Evolutionary conservation across 2,113 vertebrate genomes (phyloP), one percentile per base, ranked within the genome.

Genomic region (Hyperopisus bebe): DNA sequence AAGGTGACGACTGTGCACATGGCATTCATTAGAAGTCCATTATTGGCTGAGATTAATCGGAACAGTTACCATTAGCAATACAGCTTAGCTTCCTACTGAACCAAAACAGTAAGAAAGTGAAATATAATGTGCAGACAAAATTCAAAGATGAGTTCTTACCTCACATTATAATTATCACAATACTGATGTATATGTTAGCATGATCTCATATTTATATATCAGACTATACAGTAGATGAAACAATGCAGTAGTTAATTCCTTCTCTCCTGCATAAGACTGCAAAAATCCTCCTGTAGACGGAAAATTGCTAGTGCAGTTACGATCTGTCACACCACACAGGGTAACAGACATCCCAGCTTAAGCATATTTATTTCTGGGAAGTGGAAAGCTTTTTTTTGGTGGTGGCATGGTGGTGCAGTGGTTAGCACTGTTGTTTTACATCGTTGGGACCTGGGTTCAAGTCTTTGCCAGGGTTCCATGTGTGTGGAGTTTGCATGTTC

Each of bases 1-100:
- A 96, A 95, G 96, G 90, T 92, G 94, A 91, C 93, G 94, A 95
- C 95, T 91, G 93, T 91, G 93, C 93, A 93, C 94, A 94, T 93
- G 95, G 94, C 92, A 96, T 92, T 47, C 35, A 44, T 84, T 44
- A 44, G 17, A 47, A 10, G 35, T 24, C 62, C 62, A 70, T 31
- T 70, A 31, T 27, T 31, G 62, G 62, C 62, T 31, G 62, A 11
- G 62, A 70, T 70, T 93, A 94, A 94, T 94, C 93, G 93, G 94
- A 95, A 92, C 89, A 91, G 92, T 94, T 95, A 94, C 94, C 92
- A 95, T 95, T 94, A 89, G 94, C 93, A 91, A 92, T 94, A 93
- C 94, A 92, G 91, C 13, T 83, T 21, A 21, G 88, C 90, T 39
- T 48, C 11, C 58, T 47, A 74, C 42, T 88, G 46, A n/a, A 46